Evolutionary conservation across 1,140 invertebrate genomes (phyloP).

Genomic region (Bicyclus anynana): DNA sequence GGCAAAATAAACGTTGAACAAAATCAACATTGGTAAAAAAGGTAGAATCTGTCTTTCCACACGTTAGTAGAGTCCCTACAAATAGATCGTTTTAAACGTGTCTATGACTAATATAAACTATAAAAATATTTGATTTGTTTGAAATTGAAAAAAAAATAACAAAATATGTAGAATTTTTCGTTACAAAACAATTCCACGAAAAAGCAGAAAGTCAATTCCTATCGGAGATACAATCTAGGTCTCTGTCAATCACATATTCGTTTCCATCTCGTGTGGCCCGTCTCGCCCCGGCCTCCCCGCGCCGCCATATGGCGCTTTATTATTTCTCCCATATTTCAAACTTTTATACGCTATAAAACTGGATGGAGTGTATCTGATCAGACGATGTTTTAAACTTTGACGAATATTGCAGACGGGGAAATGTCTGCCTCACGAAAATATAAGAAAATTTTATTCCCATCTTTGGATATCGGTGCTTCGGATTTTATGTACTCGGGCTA

Average conservation of each 20-base stretch:
- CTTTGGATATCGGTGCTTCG: not conserved
- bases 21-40: too few species aligned
- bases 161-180: too few species aligned
- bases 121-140: too few species aligned
- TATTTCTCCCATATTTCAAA: slow-evolving; percentile 9
- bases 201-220: not conserved
- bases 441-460: not conserved
- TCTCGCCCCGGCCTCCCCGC: not conserved
- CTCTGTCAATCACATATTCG: slow-evolving; percentile 7
- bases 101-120: too few species aligned
- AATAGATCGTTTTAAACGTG: too few species aligned
- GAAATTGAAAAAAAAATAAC: too few species aligned
- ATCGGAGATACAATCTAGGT: not conserved
- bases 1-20: too few species aligned
- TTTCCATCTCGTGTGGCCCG: not conserved
- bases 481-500: not conserved
- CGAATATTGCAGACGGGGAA: not conserved
- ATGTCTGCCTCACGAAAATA: not conserved
- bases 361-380: slow-evolving; percentile 5
- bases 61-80: too few species aligned
- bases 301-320: slow-evolving; percentile 5
- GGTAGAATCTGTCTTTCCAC: too few species aligned
- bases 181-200: not conserved
- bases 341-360: slow-evolving; percentile 3
- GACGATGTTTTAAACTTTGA: slow-evolving; percentile 3